Percentiles rank a stretch among this genome's conserved stretches.
Evolutionary conservation across 2,113 vertebrate genomes (phyloP).

Genomic region (Synodontis membranacea): DNA sequence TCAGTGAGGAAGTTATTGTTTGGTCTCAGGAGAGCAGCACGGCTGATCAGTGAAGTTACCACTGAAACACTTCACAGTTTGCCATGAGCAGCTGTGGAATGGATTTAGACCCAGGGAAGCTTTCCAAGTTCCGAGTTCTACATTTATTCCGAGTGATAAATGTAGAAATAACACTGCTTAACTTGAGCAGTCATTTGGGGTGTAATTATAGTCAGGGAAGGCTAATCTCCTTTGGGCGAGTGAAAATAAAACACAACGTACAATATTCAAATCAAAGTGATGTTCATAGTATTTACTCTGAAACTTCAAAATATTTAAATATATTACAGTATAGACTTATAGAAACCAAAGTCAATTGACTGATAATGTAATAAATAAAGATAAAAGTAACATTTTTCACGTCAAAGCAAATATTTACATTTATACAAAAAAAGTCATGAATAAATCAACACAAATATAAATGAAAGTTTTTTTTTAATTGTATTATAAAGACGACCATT

Average conservation of each 20-base stretch:
- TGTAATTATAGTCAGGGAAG: not conserved
- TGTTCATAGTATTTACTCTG: not conserved
- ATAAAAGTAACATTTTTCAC: slow-evolving; percentile 43
- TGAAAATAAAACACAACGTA: not conserved
- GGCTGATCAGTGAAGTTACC: not conserved
- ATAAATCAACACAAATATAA: slow-evolving; percentile 51
- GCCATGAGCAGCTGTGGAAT: slow-evolving; percentile 69
- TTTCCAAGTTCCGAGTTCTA: no score
- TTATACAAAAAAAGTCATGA: slow-evolving; percentile 63
- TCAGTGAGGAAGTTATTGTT: not conserved
- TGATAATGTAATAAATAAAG: not conserved
- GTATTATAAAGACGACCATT: not conserved
- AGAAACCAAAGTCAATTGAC: not conserved
- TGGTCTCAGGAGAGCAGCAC: not conserved
- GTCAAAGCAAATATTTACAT: slow-evolving; percentile 71
- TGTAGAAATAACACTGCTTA: slow-evolving; percentile 44
- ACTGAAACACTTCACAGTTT: slow-evolving; percentile 35
- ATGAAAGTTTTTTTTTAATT: slow-evolving; percentile 19
- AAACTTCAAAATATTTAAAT: not conserved
- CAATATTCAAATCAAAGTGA: not conserved
- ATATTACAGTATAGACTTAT: not conserved
- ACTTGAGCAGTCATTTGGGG: slow-evolving; percentile 48
- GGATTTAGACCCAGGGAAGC: slow-evolving; percentile 65
- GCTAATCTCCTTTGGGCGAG: not conserved
- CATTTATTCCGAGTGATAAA: no score